Evolutionary conservation across 2,113 vertebrate species (phyloP).

Genomic region (Macrotis lagotis): DNA sequence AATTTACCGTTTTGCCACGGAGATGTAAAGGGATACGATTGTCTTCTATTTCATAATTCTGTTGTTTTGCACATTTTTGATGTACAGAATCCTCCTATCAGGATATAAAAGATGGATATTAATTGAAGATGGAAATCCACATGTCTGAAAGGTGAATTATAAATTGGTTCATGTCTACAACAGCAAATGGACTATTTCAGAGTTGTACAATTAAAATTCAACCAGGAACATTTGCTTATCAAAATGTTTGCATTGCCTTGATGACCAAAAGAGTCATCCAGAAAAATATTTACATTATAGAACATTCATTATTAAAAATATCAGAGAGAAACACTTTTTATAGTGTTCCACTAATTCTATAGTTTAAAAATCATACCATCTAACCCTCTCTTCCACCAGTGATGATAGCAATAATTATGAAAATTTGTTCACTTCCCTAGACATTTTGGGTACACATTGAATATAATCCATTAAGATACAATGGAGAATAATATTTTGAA

Average conservation of each 20-base stretch:
- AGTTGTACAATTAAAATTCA: not conserved
- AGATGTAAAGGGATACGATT: not conserved
- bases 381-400: not conserved
- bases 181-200: not conserved
- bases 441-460: not conserved
- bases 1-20: slow-evolving; percentile 17
- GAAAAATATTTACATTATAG: not conserved
- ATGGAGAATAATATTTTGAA: not conserved
- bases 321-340: slow-evolving; percentile 4
- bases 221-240: not conserved
- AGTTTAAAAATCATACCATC: not conserved
- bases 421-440: not conserved
- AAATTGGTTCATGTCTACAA: not conserved
- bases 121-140: not conserved
- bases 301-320: slow-evolving; percentile 7
- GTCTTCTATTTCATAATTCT: slow-evolving; percentile 17
- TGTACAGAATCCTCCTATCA: not conserved
- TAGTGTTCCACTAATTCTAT: slow-evolving; percentile 19
- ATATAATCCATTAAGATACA: not conserved
- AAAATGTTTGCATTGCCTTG: not conserved
- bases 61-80: not conserved
- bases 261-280: not conserved
- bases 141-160: not conserved
- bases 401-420: not conserved
- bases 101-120: slow-evolving; percentile 10